Evolutionary conservation across 2,113 vertebrate species (phyloP).

Genomic region (Triplophysa dalaica): DNA sequence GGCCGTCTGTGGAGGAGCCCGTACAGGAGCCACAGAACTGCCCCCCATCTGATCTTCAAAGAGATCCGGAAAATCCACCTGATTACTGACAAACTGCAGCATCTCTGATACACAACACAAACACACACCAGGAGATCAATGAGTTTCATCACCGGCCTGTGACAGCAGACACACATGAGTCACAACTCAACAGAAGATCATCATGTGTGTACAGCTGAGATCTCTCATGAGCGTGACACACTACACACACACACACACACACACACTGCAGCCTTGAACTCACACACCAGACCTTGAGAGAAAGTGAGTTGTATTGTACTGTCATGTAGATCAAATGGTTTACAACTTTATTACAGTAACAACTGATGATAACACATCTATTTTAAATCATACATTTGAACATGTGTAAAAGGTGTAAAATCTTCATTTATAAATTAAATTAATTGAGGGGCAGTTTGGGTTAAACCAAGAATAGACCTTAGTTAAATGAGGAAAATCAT

Average conservation of each 20-base stretch:
- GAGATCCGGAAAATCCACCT: slow-evolving; percentile 91
- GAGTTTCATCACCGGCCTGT: too few species aligned
- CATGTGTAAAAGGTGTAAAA: too few species aligned
- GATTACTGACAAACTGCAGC: slow-evolving; percentile 97
- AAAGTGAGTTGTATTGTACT: neutral
- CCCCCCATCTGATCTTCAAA: slow-evolving; percentile 86
- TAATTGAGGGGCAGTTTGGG: too few species aligned
- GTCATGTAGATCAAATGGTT: too few species aligned
- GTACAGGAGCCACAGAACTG: slow-evolving; percentile 49
- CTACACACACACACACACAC: too few species aligned
- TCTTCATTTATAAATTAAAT: too few species aligned
- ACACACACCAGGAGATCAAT: neutral
- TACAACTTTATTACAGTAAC: neutral
- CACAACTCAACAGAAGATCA: neutral
- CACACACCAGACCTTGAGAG: neutral
- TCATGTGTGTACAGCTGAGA: too few species aligned
- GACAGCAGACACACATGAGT: too few species aligned
- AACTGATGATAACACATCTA: neutral
- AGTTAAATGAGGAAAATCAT: too few species aligned
- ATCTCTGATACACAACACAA: slow-evolving; percentile 80
- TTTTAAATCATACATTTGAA: too few species aligned
- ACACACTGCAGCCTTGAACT: neutral
- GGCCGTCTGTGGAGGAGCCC: slow-evolving; percentile 43
- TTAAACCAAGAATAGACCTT: too few species aligned
- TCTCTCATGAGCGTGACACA: neutral